These are phyloP conservation scores for Felis chaus DNA, from an alignment of 2,113 vertebrate genomes.

Conservation along the genomic window DNA sequence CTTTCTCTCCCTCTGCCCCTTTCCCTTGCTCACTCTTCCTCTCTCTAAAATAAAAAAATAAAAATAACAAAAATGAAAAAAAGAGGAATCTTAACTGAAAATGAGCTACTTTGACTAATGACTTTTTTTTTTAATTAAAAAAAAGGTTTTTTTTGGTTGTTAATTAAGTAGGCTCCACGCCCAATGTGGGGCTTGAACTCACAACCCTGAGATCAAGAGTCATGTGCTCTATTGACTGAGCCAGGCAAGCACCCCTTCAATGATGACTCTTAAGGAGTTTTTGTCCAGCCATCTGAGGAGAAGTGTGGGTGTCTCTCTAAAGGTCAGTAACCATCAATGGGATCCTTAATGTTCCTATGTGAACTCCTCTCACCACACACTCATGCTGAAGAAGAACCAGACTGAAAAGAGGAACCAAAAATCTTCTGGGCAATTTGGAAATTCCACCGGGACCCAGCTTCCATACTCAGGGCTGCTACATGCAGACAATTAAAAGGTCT, in stretches of 20 bases:
- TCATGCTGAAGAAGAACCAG: conserved; percentile 63
- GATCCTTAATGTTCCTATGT: conserved; percentile 63
- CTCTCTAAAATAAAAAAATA: too few species aligned
- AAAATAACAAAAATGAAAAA: neutral
- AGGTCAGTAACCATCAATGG: conserved; percentile 78
- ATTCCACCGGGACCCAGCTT: conserved; percentile 78
- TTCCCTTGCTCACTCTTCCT: too few species aligned
- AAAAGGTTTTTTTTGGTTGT: too few species aligned
- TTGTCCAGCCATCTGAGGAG: conserved; percentile 60
- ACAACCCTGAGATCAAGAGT: too few species aligned
- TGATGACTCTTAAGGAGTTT: conserved; percentile 54
- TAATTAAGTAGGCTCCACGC: too few species aligned
- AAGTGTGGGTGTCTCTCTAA: conserved; percentile 74
- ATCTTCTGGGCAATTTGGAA: conserved; percentile 75
- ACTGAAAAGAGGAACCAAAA: conserved; percentile 86
- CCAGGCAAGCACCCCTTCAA: neutral
- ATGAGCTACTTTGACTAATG: neutral
- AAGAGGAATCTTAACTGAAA: conserved; percentile 51
- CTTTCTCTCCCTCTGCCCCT: too few species aligned
- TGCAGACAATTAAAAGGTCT: neutral
- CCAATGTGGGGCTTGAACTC: too few species aligned
- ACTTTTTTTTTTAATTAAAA: neutral
- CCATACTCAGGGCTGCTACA: neutral
- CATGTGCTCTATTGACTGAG: too few species aligned
- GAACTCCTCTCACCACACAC: conserved; percentile 57